These are phyloP conservation scores for Tachysurus fulvidraco DNA, from an alignment of 2,113 vertebrate species.

Conservation along the genomic window DNA sequence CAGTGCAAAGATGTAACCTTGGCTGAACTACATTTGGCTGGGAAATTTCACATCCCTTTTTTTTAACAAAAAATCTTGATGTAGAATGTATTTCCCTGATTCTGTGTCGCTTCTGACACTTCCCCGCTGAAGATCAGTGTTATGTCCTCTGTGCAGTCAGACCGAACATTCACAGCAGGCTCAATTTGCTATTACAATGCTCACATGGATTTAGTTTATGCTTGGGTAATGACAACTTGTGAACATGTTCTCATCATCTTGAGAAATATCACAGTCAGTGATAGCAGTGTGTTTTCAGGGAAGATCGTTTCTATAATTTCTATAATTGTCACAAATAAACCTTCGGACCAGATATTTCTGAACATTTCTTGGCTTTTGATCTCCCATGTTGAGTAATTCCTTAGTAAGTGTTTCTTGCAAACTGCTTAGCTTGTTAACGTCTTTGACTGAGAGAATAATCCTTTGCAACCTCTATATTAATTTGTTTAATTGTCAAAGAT, in stretches of 20 bases:
- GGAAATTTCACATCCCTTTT: neutral
- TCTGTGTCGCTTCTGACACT: conserved; percentile 4
- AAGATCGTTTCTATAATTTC: neutral
- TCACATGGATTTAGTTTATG: conserved; percentile 9
- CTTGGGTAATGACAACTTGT: neutral
- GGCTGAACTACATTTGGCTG: neutral
- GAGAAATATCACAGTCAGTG: neutral
- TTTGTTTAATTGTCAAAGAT: neutral
- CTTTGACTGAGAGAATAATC: neutral
- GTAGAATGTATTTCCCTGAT: neutral
- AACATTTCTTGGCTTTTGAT: neutral
- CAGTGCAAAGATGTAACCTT: neutral
- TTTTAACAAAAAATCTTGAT: neutral
- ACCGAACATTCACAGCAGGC: conserved; percentile 11
- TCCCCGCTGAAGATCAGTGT: conserved; percentile 2
- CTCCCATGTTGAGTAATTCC: neutral
- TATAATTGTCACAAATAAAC: neutral
- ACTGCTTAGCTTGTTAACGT: neutral
- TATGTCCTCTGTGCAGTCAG: conserved; percentile 6
- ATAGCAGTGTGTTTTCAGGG: neutral
- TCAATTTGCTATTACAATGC: neutral
- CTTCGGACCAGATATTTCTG: conserved; percentile 1
- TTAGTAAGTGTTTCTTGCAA: neutral
- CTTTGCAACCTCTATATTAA: neutral
- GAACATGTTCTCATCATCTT: conserved; percentile 30